These are phyloP conservation scores for Rhinoraja longicauda DNA, from an alignment of 2,797 vertebrate species.

Conservation along the genomic window DNA sequence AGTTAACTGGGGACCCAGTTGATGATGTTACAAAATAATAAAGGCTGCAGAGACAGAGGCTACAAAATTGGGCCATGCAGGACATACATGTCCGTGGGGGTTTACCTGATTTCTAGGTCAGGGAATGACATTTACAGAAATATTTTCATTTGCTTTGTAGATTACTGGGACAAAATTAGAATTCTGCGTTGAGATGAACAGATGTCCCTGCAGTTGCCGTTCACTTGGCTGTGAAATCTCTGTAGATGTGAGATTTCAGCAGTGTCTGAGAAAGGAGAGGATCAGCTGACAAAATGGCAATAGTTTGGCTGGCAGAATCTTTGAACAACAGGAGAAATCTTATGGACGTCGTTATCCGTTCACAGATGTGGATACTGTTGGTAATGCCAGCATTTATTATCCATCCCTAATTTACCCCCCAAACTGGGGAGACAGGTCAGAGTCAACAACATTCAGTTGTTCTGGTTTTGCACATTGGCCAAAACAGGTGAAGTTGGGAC, in stretches of 20 bases:
- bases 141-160: conserved; percentile 28
- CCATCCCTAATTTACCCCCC: too few species aligned
- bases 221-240: neutral
- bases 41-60: neutral
- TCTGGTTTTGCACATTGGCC: too few species aligned
- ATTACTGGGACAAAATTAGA: neutral
- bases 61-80: neutral
- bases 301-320: too few species aligned
- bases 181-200: neutral
- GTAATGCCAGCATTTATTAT: too few species aligned
- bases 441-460: too few species aligned
- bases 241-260: neutral
- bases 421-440: too few species aligned
- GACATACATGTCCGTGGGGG: neutral
- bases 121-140: neutral
- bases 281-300: neutral
- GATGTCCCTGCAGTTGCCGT: neutral
- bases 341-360: neutral
- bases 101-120: neutral
- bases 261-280: neutral
- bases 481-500: too few species aligned
- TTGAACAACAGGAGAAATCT: neutral
- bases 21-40: neutral
- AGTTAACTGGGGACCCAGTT: neutral
- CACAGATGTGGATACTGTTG: too few species aligned